These are phyloP conservation scores for Sebastiscus albofasciatus DNA, from an alignment of 2,797 vertebrate genomes.

Conservation along the genomic window DNA sequence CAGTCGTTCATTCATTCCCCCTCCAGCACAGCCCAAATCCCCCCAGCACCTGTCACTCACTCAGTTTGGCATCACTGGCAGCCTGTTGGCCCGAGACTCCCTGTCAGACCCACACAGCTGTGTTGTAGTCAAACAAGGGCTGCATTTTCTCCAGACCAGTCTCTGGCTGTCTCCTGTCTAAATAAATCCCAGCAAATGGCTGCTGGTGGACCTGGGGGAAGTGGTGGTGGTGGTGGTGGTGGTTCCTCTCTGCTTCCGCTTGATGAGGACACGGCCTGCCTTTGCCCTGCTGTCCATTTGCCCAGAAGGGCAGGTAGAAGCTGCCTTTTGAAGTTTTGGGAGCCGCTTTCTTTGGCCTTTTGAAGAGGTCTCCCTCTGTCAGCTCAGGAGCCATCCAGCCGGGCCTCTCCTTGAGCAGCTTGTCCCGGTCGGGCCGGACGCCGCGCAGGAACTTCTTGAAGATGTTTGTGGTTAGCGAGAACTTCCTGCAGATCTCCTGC, in stretches of 20 bases:
- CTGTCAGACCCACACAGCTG: slow-evolving; percentile 95
- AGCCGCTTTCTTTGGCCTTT: slow-evolving; percentile 87
- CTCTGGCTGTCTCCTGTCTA: slow-evolving; percentile 75
- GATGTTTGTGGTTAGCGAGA: slow-evolving; percentile 94
- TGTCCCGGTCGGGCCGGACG: slow-evolving; percentile 91
- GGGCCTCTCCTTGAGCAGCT: slow-evolving; percentile 93
- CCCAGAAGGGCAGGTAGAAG: slow-evolving; percentile 88
- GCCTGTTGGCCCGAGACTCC: slow-evolving; percentile 36
- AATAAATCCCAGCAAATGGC: slow-evolving; percentile 73
- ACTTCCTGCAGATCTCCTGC: slow-evolving; percentile 91
- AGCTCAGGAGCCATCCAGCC: slow-evolving; percentile 87
- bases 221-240: slow-evolving; percentile 54
- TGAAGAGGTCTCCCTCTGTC: slow-evolving; percentile 82
- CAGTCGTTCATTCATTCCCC: slow-evolving; percentile 20
- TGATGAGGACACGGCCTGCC: slow-evolving; percentile 69
- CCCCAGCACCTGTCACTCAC: slow-evolving; percentile 64
- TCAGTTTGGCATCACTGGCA: slow-evolving; percentile 43
- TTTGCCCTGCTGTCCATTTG: slow-evolving; percentile 81
- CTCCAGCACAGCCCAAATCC: slow-evolving; percentile 26
- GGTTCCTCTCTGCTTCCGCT: slow-evolving; percentile 53
- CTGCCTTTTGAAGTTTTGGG: slow-evolving; percentile 85
- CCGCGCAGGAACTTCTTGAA: slow-evolving; percentile 96
- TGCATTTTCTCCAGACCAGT: slow-evolving; percentile 74
- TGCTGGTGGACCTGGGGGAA: slow-evolving; percentile 66
- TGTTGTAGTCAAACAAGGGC: slow-evolving; percentile 92